phyloP scores from a whole-genome alignment of 2,113 vertebrate species.

The Pelusios castaneus region DNA sequence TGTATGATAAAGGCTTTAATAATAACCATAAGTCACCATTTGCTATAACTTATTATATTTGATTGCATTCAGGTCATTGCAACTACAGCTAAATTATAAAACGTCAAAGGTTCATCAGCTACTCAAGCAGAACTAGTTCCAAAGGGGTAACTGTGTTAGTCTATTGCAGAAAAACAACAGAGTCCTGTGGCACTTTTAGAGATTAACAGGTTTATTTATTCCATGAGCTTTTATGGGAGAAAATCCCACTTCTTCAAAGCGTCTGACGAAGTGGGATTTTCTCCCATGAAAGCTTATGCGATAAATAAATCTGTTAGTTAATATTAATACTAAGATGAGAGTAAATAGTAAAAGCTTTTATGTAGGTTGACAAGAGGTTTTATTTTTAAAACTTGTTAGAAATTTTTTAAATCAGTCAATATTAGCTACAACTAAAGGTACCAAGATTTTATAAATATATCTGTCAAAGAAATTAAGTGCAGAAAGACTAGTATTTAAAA shows the following conservation, averaged over 20 bases:
- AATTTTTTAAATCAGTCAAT: not conserved
- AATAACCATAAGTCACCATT: slow-evolving; percentile 26
- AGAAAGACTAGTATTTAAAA: not conserved
- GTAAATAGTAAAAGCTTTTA: not conserved
- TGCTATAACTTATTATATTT: slow-evolving; percentile 9
- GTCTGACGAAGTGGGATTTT: no score
- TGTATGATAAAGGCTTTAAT: not conserved
- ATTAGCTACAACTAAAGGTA: not conserved
- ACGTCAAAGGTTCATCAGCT: not conserved
- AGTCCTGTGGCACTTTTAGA: no score
- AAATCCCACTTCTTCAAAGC: no score
- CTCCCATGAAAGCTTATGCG: no score
- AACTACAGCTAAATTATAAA: slow-evolving; percentile 59
- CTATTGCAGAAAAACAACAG: no score
- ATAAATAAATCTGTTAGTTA: no score
- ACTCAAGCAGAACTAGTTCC: slow-evolving; percentile 1
- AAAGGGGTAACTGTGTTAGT: no score
- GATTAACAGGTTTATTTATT: no score
- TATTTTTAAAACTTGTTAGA: not conserved
- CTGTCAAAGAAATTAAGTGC: not conserved
- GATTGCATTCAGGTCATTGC: slow-evolving; percentile 58
- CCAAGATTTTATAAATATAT: accelerated
- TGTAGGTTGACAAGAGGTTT: not conserved
- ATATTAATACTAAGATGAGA: not conserved
- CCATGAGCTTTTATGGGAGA: no score